Base-by-base conservation (phyloP, 2,113 vertebrate species). In the Ptilorrhoa leucosticta region DNA sequence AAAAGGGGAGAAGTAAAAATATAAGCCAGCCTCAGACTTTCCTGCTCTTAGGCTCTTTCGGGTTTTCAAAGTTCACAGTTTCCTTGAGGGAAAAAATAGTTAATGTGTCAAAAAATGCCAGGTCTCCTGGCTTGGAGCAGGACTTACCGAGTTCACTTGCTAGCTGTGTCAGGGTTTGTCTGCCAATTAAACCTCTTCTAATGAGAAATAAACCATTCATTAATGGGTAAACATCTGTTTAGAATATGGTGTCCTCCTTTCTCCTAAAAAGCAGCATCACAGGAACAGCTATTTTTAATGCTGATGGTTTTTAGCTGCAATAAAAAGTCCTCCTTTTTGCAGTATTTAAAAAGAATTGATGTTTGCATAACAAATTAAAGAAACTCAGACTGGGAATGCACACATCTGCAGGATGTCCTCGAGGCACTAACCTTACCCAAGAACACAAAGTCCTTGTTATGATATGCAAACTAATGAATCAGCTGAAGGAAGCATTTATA, bases 331-430 rank as follows among this genome's bases (percentile, higher is more conserved):
- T 65, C 56, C 56, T 92, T 95, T 83, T 71, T 86, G 51, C 39
- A 85, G n/a, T 75, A 81, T 94, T 97, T 91, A 69, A 89, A 87
- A 94, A 80, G 78, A 95, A 91, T 69, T 80, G 45, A 71, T 84
- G 89, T 97, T 96, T 85, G 82, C 85, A 87, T 88, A 97, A 95
- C 94, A 91, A 94, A 97, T 76, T 89, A 93, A 73, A 92, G 95
- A 88, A 73, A 82, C 63, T 86, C 77, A 7, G 83, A 61, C 42
- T 20, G 24, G 87, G 90, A 90, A 87, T 90, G 63, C 48, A 70
- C 45, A 86, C 53, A 63, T 85, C 37, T 83, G 83, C 65, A 83
- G 83, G 81, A 72, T 60, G 78, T 63, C 81, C 72, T 91, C 84
- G 20, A 92, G 96, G 83, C 93, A 72, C 69, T 76, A 80, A 82